Evolutionary conservation across 2,113 vertebrate genomes (phyloP), one percentile per base, ranked within the genome.

Genomic region (Aix galericulata): DNA sequence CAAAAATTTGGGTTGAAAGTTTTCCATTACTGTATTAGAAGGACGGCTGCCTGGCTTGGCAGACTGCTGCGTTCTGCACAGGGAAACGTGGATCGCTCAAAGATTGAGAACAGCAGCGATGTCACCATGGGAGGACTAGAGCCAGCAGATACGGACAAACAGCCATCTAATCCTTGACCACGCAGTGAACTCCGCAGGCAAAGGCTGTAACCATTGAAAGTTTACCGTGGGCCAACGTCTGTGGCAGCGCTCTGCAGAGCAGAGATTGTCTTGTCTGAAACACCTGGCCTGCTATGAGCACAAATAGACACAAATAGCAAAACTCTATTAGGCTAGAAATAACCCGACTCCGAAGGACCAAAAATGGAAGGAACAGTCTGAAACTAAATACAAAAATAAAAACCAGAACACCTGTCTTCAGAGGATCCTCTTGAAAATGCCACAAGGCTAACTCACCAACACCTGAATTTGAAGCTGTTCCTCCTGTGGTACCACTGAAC

Each of bases 141-240:
- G 22, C 36, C 66, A n/a, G 38, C 25, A 60, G 27, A 17, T 58
- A 17, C 67, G 34, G 21, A 55, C 42, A n/a, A 63, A 50, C 7
- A 69, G 13, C 67, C 2, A 2, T 11, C 38, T 68, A 34, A 48
- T 26, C 26, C 60, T 53, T 46, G 46, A 44, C 15, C 55, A 26
- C 0, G 1, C 31, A 31, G 48, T 2, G 25, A 74, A 17, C 27
- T 56, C 48, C 46, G 34, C 14, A 16, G 14, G 12, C 32, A 6
- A 31, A 56, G 32, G 13, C 53, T 63, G 66, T 17, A 68, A 27
- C 34, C 68, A 23, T 21, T 27, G 44, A 13, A 71, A 55, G 22
- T 17, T 72, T 13, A 8, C 64, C 25, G 17, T 8, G 36, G 68
- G 44, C 22, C 4, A 1, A 0, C 3, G 23, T 12, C 38, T 55